Evolutionary conservation across 2,797 vertebrate species (phyloP), one percentile per base, ranked within the genome.

Genomic region (Lacerta viridis): DNA sequence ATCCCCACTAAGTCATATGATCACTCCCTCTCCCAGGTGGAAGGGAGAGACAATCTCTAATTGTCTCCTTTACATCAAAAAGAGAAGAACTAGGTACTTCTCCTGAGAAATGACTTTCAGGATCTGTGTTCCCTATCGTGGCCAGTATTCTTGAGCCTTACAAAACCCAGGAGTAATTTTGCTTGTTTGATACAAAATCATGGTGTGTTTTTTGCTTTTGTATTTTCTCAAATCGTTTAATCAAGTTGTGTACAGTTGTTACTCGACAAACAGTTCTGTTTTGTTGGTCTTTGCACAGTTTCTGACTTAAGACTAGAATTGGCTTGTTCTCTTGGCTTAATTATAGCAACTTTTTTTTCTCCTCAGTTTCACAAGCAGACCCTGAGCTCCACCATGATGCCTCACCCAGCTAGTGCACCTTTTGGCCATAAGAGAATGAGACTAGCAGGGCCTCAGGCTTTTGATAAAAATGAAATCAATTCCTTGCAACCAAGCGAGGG

Each of bases 321-420:
- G 1, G 18, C 61, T 18, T 66, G 0, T 0, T 0, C 69, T 85
- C 4, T n/a, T 87, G 64, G 5, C 27, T 55, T 85, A 36, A 64
- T 87, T 2, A 23, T 88, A 89, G 91, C 9, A 5, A 43, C 1
- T 93, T 11, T 91, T 89, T 46, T 93, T 91, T 91, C 93, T 33
- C 9, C n/a, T 27, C 94, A 99, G 99, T 99, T 99, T 93, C 99
- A 99, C 94, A 99, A 99, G 95, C 99, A 99, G 96, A 98, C 98
- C 84, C 92, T 99, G 95, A 99, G 98, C 94, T 98, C 98, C 0
- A 96, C 97, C 74, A 97, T 98, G 95, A 99, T 99, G 98, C 99
- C 99, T 0, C 99, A 99, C 87, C 99, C 99, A 8, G 98, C 98
- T 2, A 99, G 97, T 39, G 98, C 98, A 0, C 99, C 98, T 74